Evolutionary conservation across 2,797 vertebrate species (phyloP).

Genomic region (Gymnodraco acuticeps): DNA sequence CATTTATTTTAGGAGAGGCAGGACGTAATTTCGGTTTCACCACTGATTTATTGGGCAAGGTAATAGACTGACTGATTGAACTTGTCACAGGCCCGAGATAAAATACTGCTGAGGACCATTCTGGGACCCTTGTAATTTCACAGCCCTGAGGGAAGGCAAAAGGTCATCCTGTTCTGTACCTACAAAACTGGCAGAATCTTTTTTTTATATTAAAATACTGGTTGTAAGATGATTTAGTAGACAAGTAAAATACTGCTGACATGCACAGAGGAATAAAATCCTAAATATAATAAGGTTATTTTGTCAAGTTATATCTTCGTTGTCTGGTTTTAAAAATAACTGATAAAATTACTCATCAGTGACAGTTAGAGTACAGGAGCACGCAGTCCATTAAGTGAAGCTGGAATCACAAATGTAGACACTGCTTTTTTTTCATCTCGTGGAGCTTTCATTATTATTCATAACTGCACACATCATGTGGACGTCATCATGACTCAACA

Average conservation of each 20-base stretch:
- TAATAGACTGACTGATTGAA: constrained; percentile 86
- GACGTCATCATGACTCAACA: constrained; percentile 53
- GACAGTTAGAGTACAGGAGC: constrained; percentile 50
- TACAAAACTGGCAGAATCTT: constrained; percentile 46
- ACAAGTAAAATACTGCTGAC: constrained; percentile 38
- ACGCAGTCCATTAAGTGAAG: constrained; percentile 41
- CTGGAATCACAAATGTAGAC: constrained; percentile 56
- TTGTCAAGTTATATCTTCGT: constrained; percentile 49
- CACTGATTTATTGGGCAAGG: constrained; percentile 81
- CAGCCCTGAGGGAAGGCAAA: constrained; percentile 74
- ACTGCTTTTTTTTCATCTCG: constrained; percentile 26
- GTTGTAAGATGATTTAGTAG: constrained; percentile 44
- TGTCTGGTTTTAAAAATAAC: constrained; percentile 60
- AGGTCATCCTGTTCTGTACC: constrained; percentile 72
- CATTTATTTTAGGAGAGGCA: constrained; percentile 68
- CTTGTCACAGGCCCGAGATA: constrained; percentile 78
- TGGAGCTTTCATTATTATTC: constrained; percentile 70
- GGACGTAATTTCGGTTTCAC: constrained; percentile 66
- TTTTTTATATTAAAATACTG: constrained; percentile 37
- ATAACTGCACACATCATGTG: constrained; percentile 59
- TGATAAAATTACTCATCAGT: constrained; percentile 27
- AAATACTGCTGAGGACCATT: constrained; percentile 80
- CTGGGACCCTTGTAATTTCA: constrained; percentile 77
- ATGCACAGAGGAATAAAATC: constrained; percentile 37
- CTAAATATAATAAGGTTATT: constrained; percentile 39